These are phyloP conservation scores for Eupeodes luniger DNA, from an alignment of 2,888 invertebrate species.

Conservation along the genomic window DNA sequence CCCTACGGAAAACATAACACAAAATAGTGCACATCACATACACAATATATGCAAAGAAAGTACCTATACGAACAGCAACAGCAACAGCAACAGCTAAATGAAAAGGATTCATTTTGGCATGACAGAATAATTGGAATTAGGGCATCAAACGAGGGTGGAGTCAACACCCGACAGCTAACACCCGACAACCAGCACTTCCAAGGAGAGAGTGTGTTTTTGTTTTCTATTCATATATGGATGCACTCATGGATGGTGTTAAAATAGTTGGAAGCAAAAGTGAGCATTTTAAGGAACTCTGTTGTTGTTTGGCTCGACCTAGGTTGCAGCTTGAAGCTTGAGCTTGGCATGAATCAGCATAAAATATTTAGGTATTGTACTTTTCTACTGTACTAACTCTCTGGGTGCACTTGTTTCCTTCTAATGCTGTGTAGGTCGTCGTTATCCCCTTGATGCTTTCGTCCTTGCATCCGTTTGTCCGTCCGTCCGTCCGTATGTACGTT, in stretches of 20 bases:
- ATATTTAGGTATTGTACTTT: conserved; percentile 54
- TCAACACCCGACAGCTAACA: neutral
- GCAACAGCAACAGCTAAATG: conserved; percentile 31
- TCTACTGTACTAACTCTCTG: conserved; percentile 34
- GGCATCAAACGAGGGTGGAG: conserved; percentile 55
- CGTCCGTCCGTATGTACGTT: neutral
- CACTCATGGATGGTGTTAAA: conserved; percentile 41
- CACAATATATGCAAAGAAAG: neutral
- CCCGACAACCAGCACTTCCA: neutral
- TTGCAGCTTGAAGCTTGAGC: too few relatives aligned
- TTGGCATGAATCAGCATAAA: conserved; percentile 64
- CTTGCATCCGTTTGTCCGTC: neutral
- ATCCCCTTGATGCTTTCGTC: neutral
- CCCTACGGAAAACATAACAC: conserved; percentile 17
- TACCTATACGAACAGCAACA: neutral
- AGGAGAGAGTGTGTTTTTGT: conserved; percentile 30
- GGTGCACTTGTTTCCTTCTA: conserved; percentile 27
- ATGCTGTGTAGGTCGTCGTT: conserved; percentile 1
- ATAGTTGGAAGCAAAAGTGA: conserved; percentile 25
- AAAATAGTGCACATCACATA: conserved; percentile 4
- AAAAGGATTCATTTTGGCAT: conserved; percentile 74
- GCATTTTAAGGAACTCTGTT: conserved; percentile 50
- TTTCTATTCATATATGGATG: conserved; percentile 33
- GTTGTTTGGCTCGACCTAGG: neutral
- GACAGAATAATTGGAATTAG: conserved; percentile 75